phyloP scores from a whole-genome alignment of 1,140 invertebrate genomes.

The Lordiphosa collinella region DNA sequence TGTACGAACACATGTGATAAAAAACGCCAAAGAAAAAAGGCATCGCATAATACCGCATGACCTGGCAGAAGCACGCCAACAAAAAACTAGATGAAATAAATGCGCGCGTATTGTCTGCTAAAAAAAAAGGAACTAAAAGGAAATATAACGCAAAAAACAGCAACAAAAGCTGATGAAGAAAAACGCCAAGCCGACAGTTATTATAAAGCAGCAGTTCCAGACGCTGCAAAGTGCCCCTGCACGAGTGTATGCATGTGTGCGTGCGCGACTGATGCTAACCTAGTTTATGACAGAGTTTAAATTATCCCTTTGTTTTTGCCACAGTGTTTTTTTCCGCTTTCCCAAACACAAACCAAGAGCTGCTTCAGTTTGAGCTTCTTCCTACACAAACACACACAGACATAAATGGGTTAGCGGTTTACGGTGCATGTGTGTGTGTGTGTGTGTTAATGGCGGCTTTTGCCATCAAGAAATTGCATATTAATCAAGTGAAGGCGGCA shows the following conservation, averaged over 20 bases:
- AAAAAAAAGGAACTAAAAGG: slow-evolving; percentile 30
- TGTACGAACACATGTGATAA: slow-evolving; percentile 59
- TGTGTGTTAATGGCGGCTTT: slow-evolving; percentile 60
- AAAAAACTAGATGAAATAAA: slow-evolving; percentile 63
- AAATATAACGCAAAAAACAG: slow-evolving; percentile 45
- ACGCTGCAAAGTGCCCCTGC: slow-evolving; percentile 9
- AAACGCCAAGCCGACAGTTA: slow-evolving; percentile 74
- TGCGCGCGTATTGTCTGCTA: slow-evolving; percentile 66
- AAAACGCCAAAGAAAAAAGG: slow-evolving; percentile 57
- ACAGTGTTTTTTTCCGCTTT: slow-evolving; percentile 59
- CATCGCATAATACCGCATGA: slow-evolving; percentile 70
- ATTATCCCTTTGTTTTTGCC: slow-evolving; percentile 74
- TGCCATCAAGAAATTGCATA: slow-evolving; percentile 68
- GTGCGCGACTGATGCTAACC: slow-evolving; percentile 58
- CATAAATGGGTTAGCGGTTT: slow-evolving; percentile 45
- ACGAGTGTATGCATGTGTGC: slow-evolving; percentile 17
- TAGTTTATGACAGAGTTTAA: slow-evolving; percentile 77
- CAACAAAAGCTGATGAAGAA: slow-evolving; percentile 64
- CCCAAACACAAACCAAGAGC: slow-evolving; percentile 48
- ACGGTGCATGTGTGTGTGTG: slow-evolving; percentile 28
- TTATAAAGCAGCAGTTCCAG: slow-evolving; percentile 48
- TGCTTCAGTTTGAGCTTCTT: slow-evolving; percentile 28
- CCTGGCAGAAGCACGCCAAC: slow-evolving; percentile 56
- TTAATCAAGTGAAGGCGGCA: slow-evolving; percentile 56
- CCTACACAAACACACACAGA: slow-evolving; percentile 6